These are phyloP conservation scores for Alviniconcha marisindica DNA, from an alignment of 1,140 invertebrate species.

Conservation along the genomic window DNA sequence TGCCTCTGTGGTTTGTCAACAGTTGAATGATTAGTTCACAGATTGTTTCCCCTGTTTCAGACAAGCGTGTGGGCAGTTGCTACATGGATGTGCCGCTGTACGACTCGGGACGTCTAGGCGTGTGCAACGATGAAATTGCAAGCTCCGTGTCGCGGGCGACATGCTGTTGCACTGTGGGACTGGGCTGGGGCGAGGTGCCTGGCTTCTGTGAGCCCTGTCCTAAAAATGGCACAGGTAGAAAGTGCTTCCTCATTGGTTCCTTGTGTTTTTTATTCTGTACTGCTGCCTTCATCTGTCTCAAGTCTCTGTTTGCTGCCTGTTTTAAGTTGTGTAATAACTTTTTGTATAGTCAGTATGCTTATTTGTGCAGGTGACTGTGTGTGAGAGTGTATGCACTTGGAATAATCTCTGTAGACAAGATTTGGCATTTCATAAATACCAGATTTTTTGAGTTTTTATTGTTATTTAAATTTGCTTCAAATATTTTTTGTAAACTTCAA, in stretches of 20 bases:
- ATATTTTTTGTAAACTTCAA: no score
- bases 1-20: no score
- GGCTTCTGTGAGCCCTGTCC: slow-evolving; percentile 88
- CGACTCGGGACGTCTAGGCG: slow-evolving; percentile 70
- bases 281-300: neutral
- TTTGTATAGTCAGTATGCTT: no score
- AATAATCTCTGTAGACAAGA: no score
- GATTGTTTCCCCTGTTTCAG: slow-evolving; percentile 79
- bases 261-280: neutral
- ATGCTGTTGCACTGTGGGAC: slow-evolving; percentile 91
- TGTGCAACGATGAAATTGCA: slow-evolving; percentile 80
- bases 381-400: no score
- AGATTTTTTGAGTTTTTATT: no score
- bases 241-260: neutral
- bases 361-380: no score
- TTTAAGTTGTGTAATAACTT: no score
- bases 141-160: slow-evolving; percentile 84
- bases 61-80: slow-evolving; percentile 87
- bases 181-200: slow-evolving; percentile 85
- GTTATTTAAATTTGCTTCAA: no score
- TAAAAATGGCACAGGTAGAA: slow-evolving; percentile 71
- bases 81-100: slow-evolving; percentile 81
- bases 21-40: no score
- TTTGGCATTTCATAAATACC: no score
- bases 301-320: no score